phyloP scores from a whole-genome alignment of 2,888 invertebrate genomes.

The Lasioglossum marginatum region DNA sequence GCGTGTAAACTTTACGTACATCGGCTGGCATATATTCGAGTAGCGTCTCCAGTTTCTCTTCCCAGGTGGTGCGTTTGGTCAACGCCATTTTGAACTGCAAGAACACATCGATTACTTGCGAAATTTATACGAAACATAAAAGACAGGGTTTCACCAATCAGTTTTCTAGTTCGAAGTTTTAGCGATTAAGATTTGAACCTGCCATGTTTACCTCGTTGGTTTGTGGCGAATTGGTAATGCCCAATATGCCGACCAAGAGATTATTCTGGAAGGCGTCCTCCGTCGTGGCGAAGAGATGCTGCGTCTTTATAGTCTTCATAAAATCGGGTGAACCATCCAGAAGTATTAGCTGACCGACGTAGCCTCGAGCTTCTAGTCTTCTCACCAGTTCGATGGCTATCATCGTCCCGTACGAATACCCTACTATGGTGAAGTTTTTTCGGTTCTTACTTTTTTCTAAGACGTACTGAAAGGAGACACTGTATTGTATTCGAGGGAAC shows the following conservation, averaged over 20 bases:
- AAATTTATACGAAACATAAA: neutral
- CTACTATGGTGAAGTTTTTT: conserved; percentile 89
- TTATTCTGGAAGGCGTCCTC: conserved; percentile 86
- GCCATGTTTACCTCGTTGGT: conserved; percentile 80
- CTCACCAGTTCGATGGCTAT: conserved; percentile 91
- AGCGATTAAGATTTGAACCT: no score
- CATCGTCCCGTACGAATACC: conserved; percentile 95
- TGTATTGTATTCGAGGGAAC: neutral
- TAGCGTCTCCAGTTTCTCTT: conserved; percentile 86
- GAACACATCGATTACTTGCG: neutral
- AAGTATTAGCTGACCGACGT: conserved; percentile 88
- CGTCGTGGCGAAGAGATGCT: conserved; percentile 84
- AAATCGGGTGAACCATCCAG: conserved; percentile 93
- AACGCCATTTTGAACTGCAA: conserved; percentile 83
- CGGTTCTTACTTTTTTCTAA: conserved; percentile 83
- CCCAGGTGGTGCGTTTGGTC: conserved; percentile 85
- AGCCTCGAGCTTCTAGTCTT: conserved; percentile 89
- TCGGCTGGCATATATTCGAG: conserved; percentile 70
- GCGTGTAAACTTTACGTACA: neutral
- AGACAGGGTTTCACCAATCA: neutral
- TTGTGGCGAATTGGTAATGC: conserved; percentile 84
- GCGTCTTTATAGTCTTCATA: conserved; percentile 86
- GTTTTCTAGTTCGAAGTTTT: no score
- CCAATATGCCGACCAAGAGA: conserved; percentile 86
- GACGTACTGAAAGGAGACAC: conserved; percentile 85